Evolutionary conservation across 2,797 vertebrate species (phyloP), one percentile per base, ranked within the genome.

Genomic region (Garrulus glandarius): DNA sequence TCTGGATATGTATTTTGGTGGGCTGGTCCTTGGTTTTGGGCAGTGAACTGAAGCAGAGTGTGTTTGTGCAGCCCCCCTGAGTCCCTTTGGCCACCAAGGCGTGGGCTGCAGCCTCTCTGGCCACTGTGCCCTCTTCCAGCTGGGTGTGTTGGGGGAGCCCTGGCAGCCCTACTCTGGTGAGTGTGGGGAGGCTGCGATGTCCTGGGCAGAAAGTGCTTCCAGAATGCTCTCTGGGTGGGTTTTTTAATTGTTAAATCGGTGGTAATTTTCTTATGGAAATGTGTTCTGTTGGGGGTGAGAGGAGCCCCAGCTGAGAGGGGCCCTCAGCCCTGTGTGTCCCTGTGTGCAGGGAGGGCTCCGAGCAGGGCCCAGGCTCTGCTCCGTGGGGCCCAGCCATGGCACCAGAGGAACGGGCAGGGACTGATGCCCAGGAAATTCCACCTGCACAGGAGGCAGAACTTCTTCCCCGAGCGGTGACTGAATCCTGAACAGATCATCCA

Each of bases 1-100:
- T 7, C 4, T 2, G 4, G 59, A 18, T 1, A 2, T 0, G 1
- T 4, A 5, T 16, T 49, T 65, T 41, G 1, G 1, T 1, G 22
- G 46, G 17, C 55, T 7, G 27, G 11, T n/a, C 5, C 46, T 20
- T 15, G 6, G 44, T 11, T 34, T 50, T 3, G 61, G 63, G 61
- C 47, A 6, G 27, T 1, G 53, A 37, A 3, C 32, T 2, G 43
- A n/a, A 15, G n/a, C 39, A 9, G 15, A 6, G 2, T 2, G 15
- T 2, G 5, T 47, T 46, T 34, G 41, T 5, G 5, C 41, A 37
- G 59, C 24, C 5, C 10, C 11, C 4, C 0, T 1, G 9, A 64
- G 59, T 22, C 29, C 7, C 43, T 46, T 5, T 16, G 37, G 39
- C 26, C 46, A 5, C 15, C 13, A 5, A 29, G 21, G 26, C 0